A percentile compares a stretch with the other conserved stretches of the same genome.
phyloP scores from a whole-genome alignment of 2,888 invertebrate species.

The Latheticus oryzae region DNA sequence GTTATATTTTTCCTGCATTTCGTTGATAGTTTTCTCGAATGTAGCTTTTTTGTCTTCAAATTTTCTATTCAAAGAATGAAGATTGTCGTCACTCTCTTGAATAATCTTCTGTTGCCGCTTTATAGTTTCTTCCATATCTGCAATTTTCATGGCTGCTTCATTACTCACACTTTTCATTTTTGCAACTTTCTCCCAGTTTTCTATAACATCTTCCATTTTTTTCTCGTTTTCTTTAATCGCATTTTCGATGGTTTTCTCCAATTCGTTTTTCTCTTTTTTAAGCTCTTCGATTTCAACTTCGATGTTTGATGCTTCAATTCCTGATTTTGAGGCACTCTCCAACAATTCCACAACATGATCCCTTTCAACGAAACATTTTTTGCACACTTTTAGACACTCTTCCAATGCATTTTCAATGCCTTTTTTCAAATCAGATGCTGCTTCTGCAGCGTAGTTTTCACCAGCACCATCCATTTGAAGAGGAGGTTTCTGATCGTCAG shows the following conservation, averaged over 20 bases:
- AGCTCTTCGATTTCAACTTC: constrained; percentile 52
- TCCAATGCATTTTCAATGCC: constrained; percentile 59
- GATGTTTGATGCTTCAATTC: constrained; percentile 51
- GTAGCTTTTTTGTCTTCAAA: constrained; percentile 53
- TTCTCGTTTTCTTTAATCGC: constrained; percentile 53
- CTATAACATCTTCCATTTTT: constrained; percentile 54
- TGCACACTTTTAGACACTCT: constrained; percentile 57
- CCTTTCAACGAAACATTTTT: constrained; percentile 55
- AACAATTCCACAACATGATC: constrained; percentile 56
- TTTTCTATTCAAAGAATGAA: constrained; percentile 48
- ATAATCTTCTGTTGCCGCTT: constrained; percentile 28
- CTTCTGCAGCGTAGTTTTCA: constrained; percentile 44
- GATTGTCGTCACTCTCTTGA: constrained; percentile 21
- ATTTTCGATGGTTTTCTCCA: constrained; percentile 55
- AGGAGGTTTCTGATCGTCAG: constrained; percentile 11
- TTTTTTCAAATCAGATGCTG: constrained; percentile 54
- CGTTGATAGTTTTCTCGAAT: constrained; percentile 51
- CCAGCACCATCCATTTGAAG: constrained; percentile 28
- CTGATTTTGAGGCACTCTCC: constrained; percentile 53
- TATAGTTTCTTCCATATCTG: constrained; percentile 27
- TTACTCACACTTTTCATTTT: constrained; percentile 26
- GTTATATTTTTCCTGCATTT: constrained; percentile 55
- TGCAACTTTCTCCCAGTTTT: constrained; percentile 50
- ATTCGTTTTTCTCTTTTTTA: constrained; percentile 32
- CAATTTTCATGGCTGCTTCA: constrained; percentile 15